phyloP scores from a whole-genome alignment of 2,113 vertebrate genomes.

The Eonycteris spelaea region DNA sequence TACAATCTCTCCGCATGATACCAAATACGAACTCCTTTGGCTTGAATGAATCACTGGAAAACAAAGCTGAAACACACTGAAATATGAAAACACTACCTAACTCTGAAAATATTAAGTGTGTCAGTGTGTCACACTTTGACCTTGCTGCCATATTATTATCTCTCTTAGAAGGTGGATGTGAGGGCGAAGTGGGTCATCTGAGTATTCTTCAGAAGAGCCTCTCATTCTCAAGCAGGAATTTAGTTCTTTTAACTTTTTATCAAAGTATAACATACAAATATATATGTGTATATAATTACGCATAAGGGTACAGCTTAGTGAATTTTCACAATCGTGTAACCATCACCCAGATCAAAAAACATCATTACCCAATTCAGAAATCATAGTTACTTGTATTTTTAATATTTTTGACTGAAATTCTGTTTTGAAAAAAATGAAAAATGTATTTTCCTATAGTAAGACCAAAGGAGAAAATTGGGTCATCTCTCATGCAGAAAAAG shows the following conservation, averaged over 20 bases:
- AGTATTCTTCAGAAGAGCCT: not conserved
- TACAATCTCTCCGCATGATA: not conserved
- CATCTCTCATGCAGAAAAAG: not conserved
- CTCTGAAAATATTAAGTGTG: conserved; percentile 1
- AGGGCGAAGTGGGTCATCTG: not conserved
- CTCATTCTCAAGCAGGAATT: not conserved
- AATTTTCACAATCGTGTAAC: conserved; percentile 20
- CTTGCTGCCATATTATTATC: conserved; percentile 11
- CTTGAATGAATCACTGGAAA: conserved; percentile 30
- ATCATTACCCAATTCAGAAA: conserved; percentile 17
- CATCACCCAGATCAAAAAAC: not conserved
- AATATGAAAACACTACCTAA: not conserved
- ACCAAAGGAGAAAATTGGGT: not conserved
- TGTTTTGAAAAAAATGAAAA: conserved; percentile 24
- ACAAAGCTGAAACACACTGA: not conserved
- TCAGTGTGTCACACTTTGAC: not conserved
- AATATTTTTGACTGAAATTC: conserved; percentile 1
- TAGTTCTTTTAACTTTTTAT: not conserved
- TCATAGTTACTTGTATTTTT: not conserved
- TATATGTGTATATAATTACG: not conserved
- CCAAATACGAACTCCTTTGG: not conserved
- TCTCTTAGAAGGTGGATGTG: not conserved
- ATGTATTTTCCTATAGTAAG: not conserved
- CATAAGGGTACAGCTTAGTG: not conserved
- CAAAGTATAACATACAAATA: not conserved